Conservation (phyloP, 2,113 vertebrate species). For the Tylochromis polylepis region DNA sequence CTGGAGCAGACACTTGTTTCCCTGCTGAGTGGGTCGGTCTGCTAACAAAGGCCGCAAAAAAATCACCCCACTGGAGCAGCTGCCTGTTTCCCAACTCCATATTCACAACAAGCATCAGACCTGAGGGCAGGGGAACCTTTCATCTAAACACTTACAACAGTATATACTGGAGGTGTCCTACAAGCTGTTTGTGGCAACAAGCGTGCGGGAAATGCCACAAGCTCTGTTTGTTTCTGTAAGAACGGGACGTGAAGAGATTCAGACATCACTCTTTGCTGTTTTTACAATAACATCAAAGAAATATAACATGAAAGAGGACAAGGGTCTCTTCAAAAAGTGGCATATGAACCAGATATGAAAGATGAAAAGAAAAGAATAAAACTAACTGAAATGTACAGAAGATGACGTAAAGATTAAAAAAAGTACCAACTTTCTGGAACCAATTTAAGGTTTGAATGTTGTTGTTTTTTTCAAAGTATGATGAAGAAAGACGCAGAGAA, state of each 20-base stretch:
- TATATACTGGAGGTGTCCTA: neutral
- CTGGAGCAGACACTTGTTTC: conserved; percentile 40
- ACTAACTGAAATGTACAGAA: neutral
- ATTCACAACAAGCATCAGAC: conserved; percentile 48
- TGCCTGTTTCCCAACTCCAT: conserved; percentile 67
- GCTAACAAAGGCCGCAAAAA: conserved; percentile 52
- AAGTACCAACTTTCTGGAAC: neutral
- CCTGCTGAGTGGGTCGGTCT: conserved; percentile 52
- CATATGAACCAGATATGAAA: neutral
- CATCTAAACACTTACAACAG: neutral
- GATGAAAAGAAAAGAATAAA: neutral
- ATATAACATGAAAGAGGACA: neutral
- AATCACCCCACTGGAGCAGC: conserved; percentile 54
- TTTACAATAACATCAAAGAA: neutral
- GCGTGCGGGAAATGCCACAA: neutral
- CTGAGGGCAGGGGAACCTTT: neutral
- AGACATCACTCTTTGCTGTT: neutral
- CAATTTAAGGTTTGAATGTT: neutral
- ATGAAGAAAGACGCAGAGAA: neutral
- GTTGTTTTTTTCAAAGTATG: neutral
- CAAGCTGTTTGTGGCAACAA: neutral
- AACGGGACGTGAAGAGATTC: neutral
- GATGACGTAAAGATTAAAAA: neutral
- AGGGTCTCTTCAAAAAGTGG: neutral
- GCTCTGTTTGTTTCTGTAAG: neutral